A percentile compares a stretch with the other conserved stretches of the same genome.
Conservation (phyloP, 1,140 invertebrate species). For the Archivesica marissinica region DNA sequence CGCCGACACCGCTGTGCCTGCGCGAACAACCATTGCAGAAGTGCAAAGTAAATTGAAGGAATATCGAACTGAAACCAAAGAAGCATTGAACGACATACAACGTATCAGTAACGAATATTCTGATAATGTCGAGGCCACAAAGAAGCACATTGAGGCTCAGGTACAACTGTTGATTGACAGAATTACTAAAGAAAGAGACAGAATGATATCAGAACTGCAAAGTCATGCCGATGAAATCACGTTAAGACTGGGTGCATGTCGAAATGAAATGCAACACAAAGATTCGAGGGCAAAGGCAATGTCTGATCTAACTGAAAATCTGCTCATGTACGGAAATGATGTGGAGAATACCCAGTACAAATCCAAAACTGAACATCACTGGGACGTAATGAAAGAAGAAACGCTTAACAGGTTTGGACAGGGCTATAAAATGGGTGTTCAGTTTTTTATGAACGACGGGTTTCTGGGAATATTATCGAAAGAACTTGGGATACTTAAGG, state of each 20-base stretch:
- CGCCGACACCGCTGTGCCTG: not conserved
- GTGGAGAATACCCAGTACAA: constrained; percentile 43
- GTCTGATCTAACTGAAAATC: constrained; percentile 40
- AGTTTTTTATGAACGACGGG: constrained; percentile 53
- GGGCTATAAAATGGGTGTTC: constrained; percentile 50
- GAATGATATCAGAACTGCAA: constrained; percentile 27
- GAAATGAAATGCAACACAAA: constrained; percentile 41
- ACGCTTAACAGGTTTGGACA: constrained; percentile 55
- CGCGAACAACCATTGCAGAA: constrained; percentile 45
- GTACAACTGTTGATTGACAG: constrained; percentile 27
- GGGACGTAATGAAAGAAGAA: constrained; percentile 40
- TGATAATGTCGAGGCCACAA: constrained; percentile 32
- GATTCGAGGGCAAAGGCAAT: constrained; percentile 36
- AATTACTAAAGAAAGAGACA: constrained; percentile 35
- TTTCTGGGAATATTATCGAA: constrained; percentile 20
- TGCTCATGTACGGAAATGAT: constrained; percentile 48
- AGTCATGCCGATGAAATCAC: constrained; percentile 47
- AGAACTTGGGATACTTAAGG: constrained; percentile 39
- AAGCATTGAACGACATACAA: constrained; percentile 50
- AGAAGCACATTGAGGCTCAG: constrained; percentile 38
- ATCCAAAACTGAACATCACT: constrained; percentile 28
- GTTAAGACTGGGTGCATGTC: not conserved
- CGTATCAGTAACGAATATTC: constrained; percentile 34
- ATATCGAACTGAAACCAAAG: constrained; percentile 49
- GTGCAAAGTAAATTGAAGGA: constrained; percentile 33